phyloP scores from a whole-genome alignment of 2,113 vertebrate genomes.

The Spea bombifrons region DNA sequence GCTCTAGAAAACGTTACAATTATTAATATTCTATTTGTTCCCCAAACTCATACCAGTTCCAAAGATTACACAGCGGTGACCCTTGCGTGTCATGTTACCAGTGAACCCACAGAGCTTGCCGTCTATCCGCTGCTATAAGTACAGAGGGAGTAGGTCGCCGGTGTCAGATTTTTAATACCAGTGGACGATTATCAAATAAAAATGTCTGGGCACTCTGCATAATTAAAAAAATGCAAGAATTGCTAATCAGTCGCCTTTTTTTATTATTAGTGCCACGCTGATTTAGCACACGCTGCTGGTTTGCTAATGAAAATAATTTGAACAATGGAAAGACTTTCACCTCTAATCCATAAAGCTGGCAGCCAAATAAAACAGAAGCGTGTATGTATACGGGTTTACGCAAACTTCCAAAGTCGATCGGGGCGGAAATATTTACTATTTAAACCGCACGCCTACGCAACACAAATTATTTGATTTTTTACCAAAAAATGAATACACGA shows the following conservation, averaged over 20 bases:
- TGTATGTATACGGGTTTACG: too few species aligned
- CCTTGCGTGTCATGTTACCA: neutral
- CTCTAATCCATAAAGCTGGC: slow-evolving; percentile 48
- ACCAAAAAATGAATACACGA: too few species aligned
- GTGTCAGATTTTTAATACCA: slow-evolving; percentile 50
- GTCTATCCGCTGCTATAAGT: slow-evolving; percentile 39
- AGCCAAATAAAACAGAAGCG: neutral
- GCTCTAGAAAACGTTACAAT: too few species aligned
- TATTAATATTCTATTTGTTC: neutral
- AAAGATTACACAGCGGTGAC: neutral
- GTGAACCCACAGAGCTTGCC: neutral
- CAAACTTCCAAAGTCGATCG: too few species aligned
- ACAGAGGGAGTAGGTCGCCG: slow-evolving; percentile 50
- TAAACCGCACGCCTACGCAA: too few species aligned
- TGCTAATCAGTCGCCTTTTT: slow-evolving; percentile 51
- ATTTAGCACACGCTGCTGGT: slow-evolving; percentile 48
- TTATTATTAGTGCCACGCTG: slow-evolving; percentile 38
- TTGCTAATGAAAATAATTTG: slow-evolving; percentile 53
- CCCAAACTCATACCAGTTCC: neutral
- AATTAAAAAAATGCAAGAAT: slow-evolving; percentile 58
- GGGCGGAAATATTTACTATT: too few species aligned
- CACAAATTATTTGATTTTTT: too few species aligned
- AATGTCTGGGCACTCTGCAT: slow-evolving; percentile 54
- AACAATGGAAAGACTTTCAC: slow-evolving; percentile 56
- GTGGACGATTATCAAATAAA: slow-evolving; percentile 56